phyloP scores from a whole-genome alignment of 92 coral and sea anemone species.

The Epizoanthus fatuus region DNA sequence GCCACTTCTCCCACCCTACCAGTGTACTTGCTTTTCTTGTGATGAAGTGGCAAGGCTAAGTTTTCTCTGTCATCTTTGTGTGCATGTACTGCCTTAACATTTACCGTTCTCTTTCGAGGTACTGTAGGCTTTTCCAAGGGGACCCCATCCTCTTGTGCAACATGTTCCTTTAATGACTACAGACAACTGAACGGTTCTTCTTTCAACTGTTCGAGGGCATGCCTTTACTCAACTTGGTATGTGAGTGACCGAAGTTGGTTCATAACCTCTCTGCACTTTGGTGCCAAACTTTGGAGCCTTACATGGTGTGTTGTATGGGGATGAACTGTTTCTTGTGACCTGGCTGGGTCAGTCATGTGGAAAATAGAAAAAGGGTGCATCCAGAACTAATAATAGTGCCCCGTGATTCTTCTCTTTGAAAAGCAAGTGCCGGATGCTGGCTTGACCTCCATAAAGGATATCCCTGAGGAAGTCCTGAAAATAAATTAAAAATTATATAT shows the following conservation, averaged over 20 bases:
- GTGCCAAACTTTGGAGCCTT: slow-evolving; percentile 27
- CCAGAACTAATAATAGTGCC: no score
- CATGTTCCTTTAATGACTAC: not conserved
- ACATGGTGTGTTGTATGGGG: slow-evolving; percentile 14
- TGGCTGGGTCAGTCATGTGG: not conserved
- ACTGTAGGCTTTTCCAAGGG: slow-evolving; percentile 15
- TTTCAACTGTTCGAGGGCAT: not conserved
- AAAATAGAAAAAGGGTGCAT: no score
- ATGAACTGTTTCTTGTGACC: not conserved
- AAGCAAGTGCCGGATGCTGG: no score
- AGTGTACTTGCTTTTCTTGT: slow-evolving; percentile 40
- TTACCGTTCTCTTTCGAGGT: not conserved
- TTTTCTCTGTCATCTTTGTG: not conserved
- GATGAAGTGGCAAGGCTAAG: not conserved
- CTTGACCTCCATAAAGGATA: no score
- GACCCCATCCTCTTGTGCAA: slow-evolving; percentile 52
- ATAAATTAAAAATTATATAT: no score
- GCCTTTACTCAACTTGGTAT: not conserved
- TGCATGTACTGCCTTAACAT: no score
- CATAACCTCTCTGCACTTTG: slow-evolving; percentile 16
- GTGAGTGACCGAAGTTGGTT: not conserved
- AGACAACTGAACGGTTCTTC: not conserved
- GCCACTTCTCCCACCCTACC: slow-evolving; percentile 59
- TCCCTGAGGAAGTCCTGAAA: no score
- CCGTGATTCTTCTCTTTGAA: no score